Evolutionary conservation across 2,113 vertebrate species (phyloP).

Genomic region (Malurus cyaneus): DNA sequence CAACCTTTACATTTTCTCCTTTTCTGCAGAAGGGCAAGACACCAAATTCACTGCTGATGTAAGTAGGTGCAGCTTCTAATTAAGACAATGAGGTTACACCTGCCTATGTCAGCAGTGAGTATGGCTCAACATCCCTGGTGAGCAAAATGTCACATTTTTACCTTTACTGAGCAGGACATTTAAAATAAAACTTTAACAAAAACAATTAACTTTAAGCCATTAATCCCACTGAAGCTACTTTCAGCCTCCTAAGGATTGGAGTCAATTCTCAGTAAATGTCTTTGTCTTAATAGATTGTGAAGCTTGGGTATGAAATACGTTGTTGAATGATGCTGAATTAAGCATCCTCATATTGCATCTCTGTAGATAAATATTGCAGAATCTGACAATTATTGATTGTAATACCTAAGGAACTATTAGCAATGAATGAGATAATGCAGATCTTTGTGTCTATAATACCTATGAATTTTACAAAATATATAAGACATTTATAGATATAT

Average conservation of each 20-base stretch:
- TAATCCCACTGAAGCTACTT: constrained; percentile 69
- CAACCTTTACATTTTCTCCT: constrained; percentile 41
- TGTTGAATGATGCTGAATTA: constrained; percentile 57
- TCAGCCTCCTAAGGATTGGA: constrained; percentile 69
- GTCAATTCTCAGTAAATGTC: constrained; percentile 71
- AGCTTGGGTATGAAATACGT: constrained; percentile 45
- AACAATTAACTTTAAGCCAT: constrained; percentile 77
- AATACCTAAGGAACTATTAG: background rate
- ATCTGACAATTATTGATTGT: constrained; percentile 14
- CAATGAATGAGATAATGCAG: background rate
- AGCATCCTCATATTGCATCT: constrained; percentile 48
- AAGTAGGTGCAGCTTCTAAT: constrained; percentile 6
- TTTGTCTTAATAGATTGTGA: constrained; percentile 68
- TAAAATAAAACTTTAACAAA: constrained; percentile 79
- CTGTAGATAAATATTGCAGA: constrained; percentile 33
- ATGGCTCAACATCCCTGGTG: constrained; percentile 25
- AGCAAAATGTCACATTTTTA: constrained; percentile 76
- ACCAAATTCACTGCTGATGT: background rate
- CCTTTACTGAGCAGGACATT: constrained; percentile 69
- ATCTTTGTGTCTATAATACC: background rate
- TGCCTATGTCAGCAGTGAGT: constrained; percentile 36
- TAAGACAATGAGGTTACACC: background rate
- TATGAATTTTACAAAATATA: background rate
- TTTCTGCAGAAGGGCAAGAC: constrained; percentile 41
- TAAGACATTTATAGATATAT: background rate